Base-by-base conservation (phyloP, 2,888 invertebrate genomes). In the Volucella bombylans region DNA sequence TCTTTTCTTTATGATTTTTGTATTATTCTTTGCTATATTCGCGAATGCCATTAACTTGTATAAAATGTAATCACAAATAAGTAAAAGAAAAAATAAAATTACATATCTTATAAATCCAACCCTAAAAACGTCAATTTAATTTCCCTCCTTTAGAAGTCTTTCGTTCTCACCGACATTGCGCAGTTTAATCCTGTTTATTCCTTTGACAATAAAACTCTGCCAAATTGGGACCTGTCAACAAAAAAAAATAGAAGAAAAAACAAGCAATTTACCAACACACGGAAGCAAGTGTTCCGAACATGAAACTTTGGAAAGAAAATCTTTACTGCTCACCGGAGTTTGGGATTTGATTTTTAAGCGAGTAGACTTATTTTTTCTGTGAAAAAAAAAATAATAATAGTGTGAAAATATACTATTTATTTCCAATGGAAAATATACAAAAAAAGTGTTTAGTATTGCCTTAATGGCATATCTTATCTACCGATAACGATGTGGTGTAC, bases 221-320 rank as follows among this genome's bases (percentile, higher is more conserved):
- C 72, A 67, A 67, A 85, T 39, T 81, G 67, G 68, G 64, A 85
- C 81, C 85, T 85, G 85, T 85, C 85, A 85, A 81, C 80, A 71
- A 31, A 11, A 41, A 6, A 55, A 57, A 69, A 79, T n/a, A 14
- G 45, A 72, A 67, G 38, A 82, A 71, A 39, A 11, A 47, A 39
- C 49, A 49, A 54, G 12, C 15, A 65, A 59, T 52, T 69, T 69
- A 55, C 54, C 12, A 23, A n/a, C 55, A 38, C 45, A 61, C 77
- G 67, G 52, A 57, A 69, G 47, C 59, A 59, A 74, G 64, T 64
- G 55, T 54, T 12, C 12, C 31, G 59, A 57, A 78, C 55, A 62
- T 52, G 45, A 18, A 9, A 67, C 65, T 59, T 31, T 10, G 15
- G 15, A 47, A 41, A 14, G 65, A 57, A 73, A 15, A 14, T 45